Percentiles rank a stretch among this genome's conserved stretches.
Conservation (phyloP, 1,140 invertebrate genomes). For the Macrosteles quadrilineatus region DNA sequence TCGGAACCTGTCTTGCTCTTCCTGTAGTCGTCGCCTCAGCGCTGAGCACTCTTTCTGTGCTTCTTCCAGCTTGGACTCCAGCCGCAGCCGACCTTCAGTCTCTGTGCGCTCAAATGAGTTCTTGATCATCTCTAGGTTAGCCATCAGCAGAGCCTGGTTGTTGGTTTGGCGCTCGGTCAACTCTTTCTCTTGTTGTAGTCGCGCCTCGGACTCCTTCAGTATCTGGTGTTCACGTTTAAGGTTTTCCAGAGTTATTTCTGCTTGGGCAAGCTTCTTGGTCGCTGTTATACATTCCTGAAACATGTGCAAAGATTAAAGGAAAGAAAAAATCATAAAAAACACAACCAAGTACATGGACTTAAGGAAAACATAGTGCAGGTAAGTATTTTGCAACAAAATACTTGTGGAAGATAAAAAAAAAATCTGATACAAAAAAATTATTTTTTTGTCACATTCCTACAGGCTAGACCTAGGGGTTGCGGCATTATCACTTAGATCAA, state of each 20-base stretch:
- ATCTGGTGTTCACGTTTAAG: slow-evolving; percentile 74
- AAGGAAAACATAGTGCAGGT: no score
- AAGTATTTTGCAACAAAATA: no score
- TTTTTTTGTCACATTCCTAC: no score
- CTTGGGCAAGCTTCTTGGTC: slow-evolving; percentile 69
- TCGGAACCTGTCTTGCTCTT: slow-evolving; percentile 74
- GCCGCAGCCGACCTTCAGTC: slow-evolving; percentile 70
- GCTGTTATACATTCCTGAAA: slow-evolving; percentile 69
- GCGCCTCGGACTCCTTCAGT: slow-evolving; percentile 70
- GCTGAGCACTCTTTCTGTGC: slow-evolving; percentile 78
- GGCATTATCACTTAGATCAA: no score
- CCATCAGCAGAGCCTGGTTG: slow-evolving; percentile 70
- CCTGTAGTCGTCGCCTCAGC: slow-evolving; percentile 68
- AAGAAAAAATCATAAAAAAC: no score
- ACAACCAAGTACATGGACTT: no score
- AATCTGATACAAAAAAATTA: no score
- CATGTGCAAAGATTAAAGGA: no score
- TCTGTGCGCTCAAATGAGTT: slow-evolving; percentile 80
- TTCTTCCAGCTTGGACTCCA: slow-evolving; percentile 78
- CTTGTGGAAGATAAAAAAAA: no score
- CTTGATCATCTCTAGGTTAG: slow-evolving; percentile 81
- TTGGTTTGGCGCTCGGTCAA: slow-evolving; percentile 71
- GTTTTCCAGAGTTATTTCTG: slow-evolving; percentile 74
- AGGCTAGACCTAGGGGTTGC: no score
- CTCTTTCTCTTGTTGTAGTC: slow-evolving; percentile 78